Evolutionary conservation across 1,140 invertebrate genomes (phyloP).

Genomic region (Camponotus floridanus): DNA sequence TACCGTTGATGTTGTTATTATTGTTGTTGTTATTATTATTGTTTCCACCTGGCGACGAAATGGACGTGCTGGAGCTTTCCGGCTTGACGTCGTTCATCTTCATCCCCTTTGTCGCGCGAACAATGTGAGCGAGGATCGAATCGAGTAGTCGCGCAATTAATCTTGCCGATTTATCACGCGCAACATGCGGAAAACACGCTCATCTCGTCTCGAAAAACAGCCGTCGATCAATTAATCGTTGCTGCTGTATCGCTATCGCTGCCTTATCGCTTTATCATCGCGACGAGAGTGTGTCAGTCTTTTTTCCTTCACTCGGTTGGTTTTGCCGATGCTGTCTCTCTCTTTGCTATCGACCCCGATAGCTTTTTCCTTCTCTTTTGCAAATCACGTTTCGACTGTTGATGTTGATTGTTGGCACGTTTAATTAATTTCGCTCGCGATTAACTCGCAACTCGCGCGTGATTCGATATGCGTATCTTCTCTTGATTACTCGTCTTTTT

Average conservation of each 20-base stretch:
- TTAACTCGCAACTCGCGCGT: constrained; percentile 19
- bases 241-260: constrained; percentile 25
- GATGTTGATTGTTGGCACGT: constrained; percentile 38
- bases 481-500: constrained; percentile 5
- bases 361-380: too few relatives aligned
- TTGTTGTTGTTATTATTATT: constrained; percentile 71
- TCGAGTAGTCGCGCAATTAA: background rate
- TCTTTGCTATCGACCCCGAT: too few relatives aligned
- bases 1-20: constrained; percentile 64
- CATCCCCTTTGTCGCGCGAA: constrained; percentile 34
- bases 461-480: background rate
- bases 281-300: background rate
- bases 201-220: constrained; percentile 27
- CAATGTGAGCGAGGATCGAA: background rate
- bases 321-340: background rate
- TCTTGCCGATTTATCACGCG: constrained; percentile 57
- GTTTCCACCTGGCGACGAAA: constrained; percentile 49
- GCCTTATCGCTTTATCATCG: constrained; percentile 47
- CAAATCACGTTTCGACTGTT: constrained; percentile 17
- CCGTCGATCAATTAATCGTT: constrained; percentile 27
- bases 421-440: constrained; percentile 63
- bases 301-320: background rate
- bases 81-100: constrained; percentile 74
- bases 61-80: constrained; percentile 59
- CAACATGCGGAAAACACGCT: constrained; percentile 28